Evolutionary conservation across 2,113 vertebrate species (phyloP).

Genomic region (Ahaetulla prasina): DNA sequence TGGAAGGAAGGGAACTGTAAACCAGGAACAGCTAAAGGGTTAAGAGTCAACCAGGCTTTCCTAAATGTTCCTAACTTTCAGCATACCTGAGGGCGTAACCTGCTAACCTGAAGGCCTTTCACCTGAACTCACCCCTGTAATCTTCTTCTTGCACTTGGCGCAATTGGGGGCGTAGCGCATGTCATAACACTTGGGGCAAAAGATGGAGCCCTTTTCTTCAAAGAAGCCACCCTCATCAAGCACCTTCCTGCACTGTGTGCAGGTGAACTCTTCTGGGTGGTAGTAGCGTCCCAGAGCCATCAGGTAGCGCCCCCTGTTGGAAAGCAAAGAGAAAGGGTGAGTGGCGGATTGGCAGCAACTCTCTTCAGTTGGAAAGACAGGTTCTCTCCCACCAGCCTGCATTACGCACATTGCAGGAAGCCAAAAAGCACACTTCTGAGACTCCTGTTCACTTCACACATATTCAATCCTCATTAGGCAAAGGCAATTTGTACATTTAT

Average conservation of each 20-base stretch:
- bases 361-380: neutral
- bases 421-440: neutral
- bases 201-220: conserved; percentile 91
- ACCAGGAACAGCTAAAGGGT: too few relatives aligned
- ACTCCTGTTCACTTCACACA: neutral
- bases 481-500: neutral
- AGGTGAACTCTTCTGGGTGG: conserved; percentile 96
- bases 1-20: neutral
- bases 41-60: neutral
- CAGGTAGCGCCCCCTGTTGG: conserved; percentile 86
- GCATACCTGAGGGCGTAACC: neutral
- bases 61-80: neutral
- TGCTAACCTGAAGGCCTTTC: neutral
- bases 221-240: conserved; percentile 97
- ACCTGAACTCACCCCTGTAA: conserved; percentile 81
- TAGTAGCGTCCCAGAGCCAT: conserved; percentile 93
- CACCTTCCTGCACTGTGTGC: conserved; percentile 87
- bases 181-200: conserved; percentile 92
- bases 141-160: conserved; percentile 97
- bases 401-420: neutral
- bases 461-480: neutral
- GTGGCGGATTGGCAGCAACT: neutral
- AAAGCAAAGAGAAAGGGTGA: neutral
- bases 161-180: conserved; percentile 89
- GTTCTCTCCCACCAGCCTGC: neutral